Conservation (phyloP, 2,888 invertebrate species). For the Coleophora deauratella region DNA sequence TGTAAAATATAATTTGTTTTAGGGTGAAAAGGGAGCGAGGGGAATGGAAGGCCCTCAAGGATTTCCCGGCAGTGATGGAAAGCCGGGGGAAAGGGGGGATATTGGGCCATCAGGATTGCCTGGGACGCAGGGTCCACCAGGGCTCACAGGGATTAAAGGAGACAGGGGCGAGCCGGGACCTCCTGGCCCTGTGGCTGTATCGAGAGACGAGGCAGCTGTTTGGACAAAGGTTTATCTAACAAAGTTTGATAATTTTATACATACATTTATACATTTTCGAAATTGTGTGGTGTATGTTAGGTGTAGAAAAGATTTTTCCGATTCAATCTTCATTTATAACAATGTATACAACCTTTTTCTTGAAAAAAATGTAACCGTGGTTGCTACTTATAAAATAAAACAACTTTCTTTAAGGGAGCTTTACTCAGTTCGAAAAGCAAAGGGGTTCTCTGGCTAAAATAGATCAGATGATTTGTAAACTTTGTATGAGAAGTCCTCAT, state of each 20-base stretch:
- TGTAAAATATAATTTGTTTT: constrained; percentile 1
- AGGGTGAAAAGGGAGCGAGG: constrained; percentile 78
- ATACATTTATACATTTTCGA: no score
- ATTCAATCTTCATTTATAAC: no score
- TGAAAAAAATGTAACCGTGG: no score
- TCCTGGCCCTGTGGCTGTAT: constrained; percentile 76
- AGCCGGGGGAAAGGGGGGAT: constrained; percentile 79
- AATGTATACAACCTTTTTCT: no score
- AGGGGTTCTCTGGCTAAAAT: no score
- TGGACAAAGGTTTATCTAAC: constrained; percentile 63
- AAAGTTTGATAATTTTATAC: background rate
- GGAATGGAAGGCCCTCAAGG: constrained; percentile 80
- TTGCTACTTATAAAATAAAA: no score
- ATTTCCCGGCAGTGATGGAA: constrained; percentile 77
- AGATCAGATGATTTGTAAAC: no score
- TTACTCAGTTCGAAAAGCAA: no score
- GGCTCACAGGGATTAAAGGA: constrained; percentile 78
- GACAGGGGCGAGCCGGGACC: constrained; percentile 82
- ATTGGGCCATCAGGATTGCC: constrained; percentile 81
- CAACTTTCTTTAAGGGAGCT: no score
- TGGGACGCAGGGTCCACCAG: constrained; percentile 80
- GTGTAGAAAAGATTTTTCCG: no score
- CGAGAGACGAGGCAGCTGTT: constrained; percentile 74
- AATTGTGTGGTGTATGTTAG: no score
- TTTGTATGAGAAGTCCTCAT: no score